Evolutionary conservation across 2,888 invertebrate genomes (phyloP).

Genomic region (Willowsia nigromaculata): DNA sequence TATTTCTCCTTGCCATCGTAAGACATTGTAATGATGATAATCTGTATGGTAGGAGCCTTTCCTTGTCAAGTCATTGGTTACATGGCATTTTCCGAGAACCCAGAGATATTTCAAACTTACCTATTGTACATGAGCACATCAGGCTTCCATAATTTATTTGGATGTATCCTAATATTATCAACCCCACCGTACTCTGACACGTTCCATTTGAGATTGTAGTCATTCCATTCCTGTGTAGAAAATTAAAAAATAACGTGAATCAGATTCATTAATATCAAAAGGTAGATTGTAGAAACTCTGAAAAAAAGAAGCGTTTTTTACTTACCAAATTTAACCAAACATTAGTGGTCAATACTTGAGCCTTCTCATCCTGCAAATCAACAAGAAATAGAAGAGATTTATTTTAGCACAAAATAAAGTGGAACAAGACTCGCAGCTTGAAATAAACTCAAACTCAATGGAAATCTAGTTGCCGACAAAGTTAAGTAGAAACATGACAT

Average conservation of each 20-base stretch:
- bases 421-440: too few species aligned
- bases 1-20: too few species aligned
- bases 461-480: not conserved
- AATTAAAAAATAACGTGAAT: too few species aligned
- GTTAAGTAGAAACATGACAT: not conserved
- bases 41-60: too few species aligned
- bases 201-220: slow-evolving; percentile 98
- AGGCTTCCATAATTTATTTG: slow-evolving; percentile 98
- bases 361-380: slow-evolving; percentile 96
- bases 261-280: too few species aligned
- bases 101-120: slow-evolving; percentile 84
- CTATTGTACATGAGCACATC: slow-evolving; percentile 99
- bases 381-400: not conserved
- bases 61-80: slow-evolving; percentile 1
- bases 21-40: too few species aligned
- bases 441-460: not conserved
- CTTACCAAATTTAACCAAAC: slow-evolving; percentile 99
- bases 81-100: not conserved
- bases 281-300: too few species aligned
- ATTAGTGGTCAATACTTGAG: slow-evolving; percentile 98
- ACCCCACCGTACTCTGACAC: slow-evolving; percentile 96
- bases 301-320: too few species aligned
- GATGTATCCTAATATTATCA: slow-evolving; percentile 95
- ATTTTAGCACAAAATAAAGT: too few species aligned
- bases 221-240: slow-evolving; percentile 94